phyloP scores from a whole-genome alignment of 2,113 vertebrate species.

The Pterocles gutturalis region DNA sequence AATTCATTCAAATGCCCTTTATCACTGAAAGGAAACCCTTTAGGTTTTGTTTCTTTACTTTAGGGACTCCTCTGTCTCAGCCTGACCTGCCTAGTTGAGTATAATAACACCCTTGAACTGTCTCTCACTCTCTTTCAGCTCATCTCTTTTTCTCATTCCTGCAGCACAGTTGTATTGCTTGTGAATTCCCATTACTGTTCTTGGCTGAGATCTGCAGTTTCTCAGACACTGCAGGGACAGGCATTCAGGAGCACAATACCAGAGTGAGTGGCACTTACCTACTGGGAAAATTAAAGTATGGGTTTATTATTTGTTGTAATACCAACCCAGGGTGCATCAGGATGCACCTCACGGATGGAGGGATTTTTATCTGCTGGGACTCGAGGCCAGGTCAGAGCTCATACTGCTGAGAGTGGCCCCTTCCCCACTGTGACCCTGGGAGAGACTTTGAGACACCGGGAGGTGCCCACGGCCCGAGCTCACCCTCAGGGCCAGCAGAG shows the following conservation, averaged over 20 bases:
- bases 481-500: neutral
- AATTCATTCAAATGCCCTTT: slow-evolving; percentile 11
- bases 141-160: neutral
- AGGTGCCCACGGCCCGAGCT: neutral
- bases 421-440: accelerated
- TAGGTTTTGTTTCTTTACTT: slow-evolving; percentile 14
- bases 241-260: neutral
- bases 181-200: slow-evolving; percentile 33
- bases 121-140: slow-evolving; percentile 17
- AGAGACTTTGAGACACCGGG: neutral
- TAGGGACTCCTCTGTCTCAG: neutral
- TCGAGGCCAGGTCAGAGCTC: neutral
- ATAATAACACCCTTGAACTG: slow-evolving; percentile 32
- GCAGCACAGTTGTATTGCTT: neutral
- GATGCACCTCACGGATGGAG: accelerated
- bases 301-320: neutral
- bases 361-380: neutral
- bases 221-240: neutral
- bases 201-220: neutral
- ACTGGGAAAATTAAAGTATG: neutral
- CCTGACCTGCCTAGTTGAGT: neutral
- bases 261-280: neutral
- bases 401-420: accelerated
- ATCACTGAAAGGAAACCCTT: neutral
- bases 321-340: neutral